A percentile compares a stretch with the other conserved stretches of the same genome.
Evolutionary conservation across 2,113 vertebrate species (phyloP).

Genomic region (Octodon degus): DNA sequence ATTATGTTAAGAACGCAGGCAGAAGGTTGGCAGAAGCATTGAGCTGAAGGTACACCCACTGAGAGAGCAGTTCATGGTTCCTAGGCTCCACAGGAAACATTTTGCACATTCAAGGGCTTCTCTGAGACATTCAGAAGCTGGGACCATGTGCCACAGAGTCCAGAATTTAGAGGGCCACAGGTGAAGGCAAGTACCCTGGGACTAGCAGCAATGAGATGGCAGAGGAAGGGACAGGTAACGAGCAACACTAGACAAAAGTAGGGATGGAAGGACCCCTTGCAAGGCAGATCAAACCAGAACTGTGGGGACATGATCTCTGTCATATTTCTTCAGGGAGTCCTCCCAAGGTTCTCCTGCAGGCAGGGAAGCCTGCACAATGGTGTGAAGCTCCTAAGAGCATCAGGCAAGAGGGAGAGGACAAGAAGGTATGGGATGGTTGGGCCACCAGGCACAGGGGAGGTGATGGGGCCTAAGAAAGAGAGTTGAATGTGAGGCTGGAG

Average conservation of each 20-base stretch:
- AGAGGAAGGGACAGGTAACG: neutral
- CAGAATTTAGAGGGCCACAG: neutral
- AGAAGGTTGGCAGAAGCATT: neutral
- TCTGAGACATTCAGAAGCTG: neutral
- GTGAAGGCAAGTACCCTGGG: neutral
- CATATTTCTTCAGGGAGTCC: neutral
- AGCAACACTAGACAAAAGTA: neutral
- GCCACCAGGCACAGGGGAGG: accelerated
- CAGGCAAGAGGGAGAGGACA: neutral
- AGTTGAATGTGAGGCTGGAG: accelerated
- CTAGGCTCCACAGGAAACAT: neutral
- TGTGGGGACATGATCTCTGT: accelerated
- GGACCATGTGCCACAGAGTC: neutral
- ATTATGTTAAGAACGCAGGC: neutral
- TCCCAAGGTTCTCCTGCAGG: neutral
- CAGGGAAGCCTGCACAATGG: neutral
- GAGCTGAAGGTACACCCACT: neutral
- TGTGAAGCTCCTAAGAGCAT: neutral
- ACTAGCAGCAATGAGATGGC: neutral
- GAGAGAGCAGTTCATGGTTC: neutral
- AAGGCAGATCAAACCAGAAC: neutral
- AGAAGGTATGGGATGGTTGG: accelerated
- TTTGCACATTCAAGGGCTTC: too few species aligned
- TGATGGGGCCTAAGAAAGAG: neutral
- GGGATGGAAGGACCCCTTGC: neutral